Evolutionary conservation across 53 echinoderm and acorn worm species (phyloP).

Genomic region (Holothuria leucospilota): DNA sequence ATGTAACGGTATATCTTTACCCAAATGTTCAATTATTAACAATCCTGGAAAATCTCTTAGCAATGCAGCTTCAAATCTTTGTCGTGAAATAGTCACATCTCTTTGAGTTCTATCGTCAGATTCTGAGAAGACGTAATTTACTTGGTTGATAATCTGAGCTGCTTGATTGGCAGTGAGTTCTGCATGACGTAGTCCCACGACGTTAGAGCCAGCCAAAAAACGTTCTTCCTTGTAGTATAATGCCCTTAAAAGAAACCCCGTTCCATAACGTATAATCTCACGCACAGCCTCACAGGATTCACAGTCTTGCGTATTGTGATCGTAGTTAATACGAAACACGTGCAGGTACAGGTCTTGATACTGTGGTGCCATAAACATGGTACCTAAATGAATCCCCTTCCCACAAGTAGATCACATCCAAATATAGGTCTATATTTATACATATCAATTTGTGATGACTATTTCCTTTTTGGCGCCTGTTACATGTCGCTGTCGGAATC

Average conservation of each 20-base stretch:
- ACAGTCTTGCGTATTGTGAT: no score
- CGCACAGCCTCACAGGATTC: background rate
- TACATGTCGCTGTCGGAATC: no score
- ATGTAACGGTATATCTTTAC: background rate
- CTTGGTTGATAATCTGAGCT: background rate
- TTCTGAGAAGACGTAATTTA: background rate
- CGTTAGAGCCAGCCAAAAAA: background rate
- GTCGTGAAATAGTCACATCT: background rate
- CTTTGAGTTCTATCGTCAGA: background rate
- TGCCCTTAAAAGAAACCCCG: background rate
- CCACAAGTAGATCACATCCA: no score
- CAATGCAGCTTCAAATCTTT: background rate
- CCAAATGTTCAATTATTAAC: background rate
- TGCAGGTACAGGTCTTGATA: no score
- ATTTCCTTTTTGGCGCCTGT: no score
- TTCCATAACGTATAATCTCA: background rate
- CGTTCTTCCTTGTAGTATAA: background rate
- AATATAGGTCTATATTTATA: no score
- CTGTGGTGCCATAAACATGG: no score
- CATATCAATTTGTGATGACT: no score
- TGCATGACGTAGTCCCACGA: background rate
- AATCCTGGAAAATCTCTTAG: background rate
- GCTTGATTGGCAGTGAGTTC: slow-evolving; percentile 4
- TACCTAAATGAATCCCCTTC: no score
- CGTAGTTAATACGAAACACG: no score